These are phyloP conservation scores for Rotaria socialis DNA, from an alignment of 2,888 invertebrate species.

Conservation along the genomic window DNA sequence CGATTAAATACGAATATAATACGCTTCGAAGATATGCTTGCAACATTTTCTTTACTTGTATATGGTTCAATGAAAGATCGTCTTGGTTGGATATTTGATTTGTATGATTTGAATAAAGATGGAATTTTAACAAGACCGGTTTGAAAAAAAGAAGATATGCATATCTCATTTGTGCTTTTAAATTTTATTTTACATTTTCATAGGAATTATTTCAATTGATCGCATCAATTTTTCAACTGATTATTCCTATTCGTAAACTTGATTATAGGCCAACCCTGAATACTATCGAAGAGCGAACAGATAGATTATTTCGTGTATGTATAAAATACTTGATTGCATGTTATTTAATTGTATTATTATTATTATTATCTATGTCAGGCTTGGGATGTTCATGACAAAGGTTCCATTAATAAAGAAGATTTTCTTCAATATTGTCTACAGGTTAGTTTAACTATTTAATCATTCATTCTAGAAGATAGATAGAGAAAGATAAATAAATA, in stretches of 20 bases:
- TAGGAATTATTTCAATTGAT: constrained; percentile 20
- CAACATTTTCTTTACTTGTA: neutral
- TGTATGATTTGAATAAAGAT: constrained; percentile 30
- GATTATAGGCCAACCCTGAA: neutral
- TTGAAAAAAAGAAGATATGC: neutral
- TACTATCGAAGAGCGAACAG: neutral
- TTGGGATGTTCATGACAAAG: constrained; percentile 1
- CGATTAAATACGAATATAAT: neutral
- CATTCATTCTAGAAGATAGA: too few species aligned
- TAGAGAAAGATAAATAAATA: too few species aligned
- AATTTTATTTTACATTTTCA: neutral
- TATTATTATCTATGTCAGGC: neutral
- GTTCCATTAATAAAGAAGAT: neutral
- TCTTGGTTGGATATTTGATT: constrained; percentile 19
- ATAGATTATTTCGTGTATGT: neutral
- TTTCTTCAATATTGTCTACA: neutral
- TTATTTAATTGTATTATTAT: too few species aligned
- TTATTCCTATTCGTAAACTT: neutral
- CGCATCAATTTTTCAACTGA: neutral
- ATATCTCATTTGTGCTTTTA: neutral
- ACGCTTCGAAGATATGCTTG: neutral
- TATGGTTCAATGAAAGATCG: constrained; percentile 20
- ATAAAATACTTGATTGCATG: too few species aligned
- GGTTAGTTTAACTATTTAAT: neutral
- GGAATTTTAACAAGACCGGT: neutral